phyloP scores from a whole-genome alignment of 2,113 vertebrate species.

The Monopterus albus region DNA sequence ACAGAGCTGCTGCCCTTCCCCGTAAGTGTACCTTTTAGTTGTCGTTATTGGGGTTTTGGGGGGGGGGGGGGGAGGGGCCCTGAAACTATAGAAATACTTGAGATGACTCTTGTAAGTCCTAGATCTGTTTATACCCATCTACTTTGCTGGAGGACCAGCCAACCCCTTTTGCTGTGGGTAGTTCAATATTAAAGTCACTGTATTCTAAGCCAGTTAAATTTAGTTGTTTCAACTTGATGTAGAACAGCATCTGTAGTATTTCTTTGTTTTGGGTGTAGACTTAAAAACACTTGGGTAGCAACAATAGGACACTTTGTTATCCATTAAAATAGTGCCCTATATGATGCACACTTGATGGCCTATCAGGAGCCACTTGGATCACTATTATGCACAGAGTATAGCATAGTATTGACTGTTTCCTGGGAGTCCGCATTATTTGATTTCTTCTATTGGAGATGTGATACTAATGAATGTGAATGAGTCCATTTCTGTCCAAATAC shows the following conservation, averaged over 20 bases:
- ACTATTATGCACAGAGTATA: too few relatives aligned
- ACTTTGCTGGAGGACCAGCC: not conserved
- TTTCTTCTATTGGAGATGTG: too few relatives aligned
- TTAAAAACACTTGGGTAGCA: too few relatives aligned
- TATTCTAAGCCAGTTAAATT: not conserved
- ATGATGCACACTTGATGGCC: too few relatives aligned
- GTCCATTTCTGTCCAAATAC: not conserved
- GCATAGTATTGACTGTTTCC: too few relatives aligned
- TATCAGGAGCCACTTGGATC: too few relatives aligned
- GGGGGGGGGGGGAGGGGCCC: too few relatives aligned
- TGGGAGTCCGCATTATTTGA: too few relatives aligned
- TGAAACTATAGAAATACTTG: too few relatives aligned
- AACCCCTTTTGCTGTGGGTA: not conserved
- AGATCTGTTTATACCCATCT: not conserved
- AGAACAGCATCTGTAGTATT: not conserved
- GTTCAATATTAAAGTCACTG: not conserved
- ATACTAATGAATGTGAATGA: not conserved
- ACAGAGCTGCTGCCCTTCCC: conserved; percentile 91
- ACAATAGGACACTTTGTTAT: too few relatives aligned
- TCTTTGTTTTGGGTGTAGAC: not conserved
- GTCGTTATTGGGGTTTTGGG: too few relatives aligned
- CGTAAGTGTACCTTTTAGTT: conserved; percentile 82
- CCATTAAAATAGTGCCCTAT: too few relatives aligned
- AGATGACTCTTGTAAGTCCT: not conserved
- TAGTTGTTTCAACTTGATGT: not conserved